A percentile compares a stretch with the other conserved stretches of the same genome.
These are phyloP conservation scores for Muntiacus muntjak DNA, from an alignment of 2,113 vertebrate species.

Conservation along the genomic window DNA sequence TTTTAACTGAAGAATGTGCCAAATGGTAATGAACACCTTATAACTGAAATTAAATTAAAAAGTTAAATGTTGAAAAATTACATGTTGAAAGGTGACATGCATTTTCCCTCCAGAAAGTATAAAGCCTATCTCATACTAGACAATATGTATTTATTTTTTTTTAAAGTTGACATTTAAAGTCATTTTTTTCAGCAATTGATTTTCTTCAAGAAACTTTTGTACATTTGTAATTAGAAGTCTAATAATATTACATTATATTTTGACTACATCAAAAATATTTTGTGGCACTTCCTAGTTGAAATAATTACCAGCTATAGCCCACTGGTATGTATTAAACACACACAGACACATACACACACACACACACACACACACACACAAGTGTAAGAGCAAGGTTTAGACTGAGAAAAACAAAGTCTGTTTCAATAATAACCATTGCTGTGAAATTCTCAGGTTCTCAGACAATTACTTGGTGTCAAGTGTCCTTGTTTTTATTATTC, in stretches of 20 bases:
- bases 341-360: neutral
- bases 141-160: neutral
- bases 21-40: slow-evolving; percentile 32
- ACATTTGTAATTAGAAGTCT: neutral
- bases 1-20: slow-evolving; percentile 29
- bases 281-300: neutral
- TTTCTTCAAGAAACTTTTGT: slow-evolving; percentile 14
- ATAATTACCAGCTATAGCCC: neutral
- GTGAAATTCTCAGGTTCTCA: slow-evolving; percentile 14
- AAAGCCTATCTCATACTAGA: neutral
- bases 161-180: neutral
- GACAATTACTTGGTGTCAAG: neutral
- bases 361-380: neutral
- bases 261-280: neutral
- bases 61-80: slow-evolving; percentile 55
- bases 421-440: neutral
- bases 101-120: neutral
- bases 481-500: slow-evolving; percentile 30
- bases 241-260: neutral
- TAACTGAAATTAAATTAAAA: slow-evolving; percentile 32
- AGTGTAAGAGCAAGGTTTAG: neutral
- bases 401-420: slow-evolving; percentile 10
- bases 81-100: slow-evolving; percentile 31
- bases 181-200: neutral
- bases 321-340: neutral